Base-by-base conservation (phyloP, 2,113 vertebrate species). In the Sprattus sprattus region DNA sequence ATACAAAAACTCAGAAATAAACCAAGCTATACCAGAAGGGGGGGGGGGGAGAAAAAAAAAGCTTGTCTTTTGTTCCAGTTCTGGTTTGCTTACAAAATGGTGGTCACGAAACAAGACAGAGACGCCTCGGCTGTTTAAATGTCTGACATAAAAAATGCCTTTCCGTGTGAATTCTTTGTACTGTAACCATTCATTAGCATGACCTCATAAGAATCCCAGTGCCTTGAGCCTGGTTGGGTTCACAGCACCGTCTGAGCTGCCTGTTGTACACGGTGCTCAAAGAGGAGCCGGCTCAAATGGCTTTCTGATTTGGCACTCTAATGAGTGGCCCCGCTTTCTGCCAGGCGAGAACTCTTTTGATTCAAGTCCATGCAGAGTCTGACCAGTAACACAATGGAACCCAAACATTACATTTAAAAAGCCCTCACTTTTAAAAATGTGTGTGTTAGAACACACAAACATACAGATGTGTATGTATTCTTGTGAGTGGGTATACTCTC, bases 1-100 rank as follows among this genome's bases (percentile, higher is more conserved):
- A 90, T 83, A 89, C 85, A 83, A 75, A 78, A 78, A 4, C 9
- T 8, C 71, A 78, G 28, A 13, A 39, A 78, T 78, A 78, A 78
- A 78, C 71, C 71, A 78, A 78, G 28, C 71, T 78, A 13, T 32
- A 39, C 32, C 5, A 13, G 28, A 28, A 71, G n/a, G 32, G 39
- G 45, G 50, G 2, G 7, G 45, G 8, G 45, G 32, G n/a, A 71
- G 52, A 60, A 85, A 50, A 50, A 39, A 7, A 75, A 52, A 22
- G 54, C 81, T 46, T 28, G 22, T 28, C n/a, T 46, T 52, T 54
- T 80, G 46, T 84, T 39, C 71, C 9, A 16, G 16, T 49, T 75
- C 45, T 45, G 46, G 82, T 50, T 78, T 78, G 71, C 71, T 78
- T 78, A 78, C 71, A 78, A 78, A 78, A 78, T 78, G 71, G 71